Percentiles rank a stretch among this genome's conserved stretches.
phyloP scores from a whole-genome alignment of 1,140 invertebrate genomes.

The Tachypleus tridentatus region DNA sequence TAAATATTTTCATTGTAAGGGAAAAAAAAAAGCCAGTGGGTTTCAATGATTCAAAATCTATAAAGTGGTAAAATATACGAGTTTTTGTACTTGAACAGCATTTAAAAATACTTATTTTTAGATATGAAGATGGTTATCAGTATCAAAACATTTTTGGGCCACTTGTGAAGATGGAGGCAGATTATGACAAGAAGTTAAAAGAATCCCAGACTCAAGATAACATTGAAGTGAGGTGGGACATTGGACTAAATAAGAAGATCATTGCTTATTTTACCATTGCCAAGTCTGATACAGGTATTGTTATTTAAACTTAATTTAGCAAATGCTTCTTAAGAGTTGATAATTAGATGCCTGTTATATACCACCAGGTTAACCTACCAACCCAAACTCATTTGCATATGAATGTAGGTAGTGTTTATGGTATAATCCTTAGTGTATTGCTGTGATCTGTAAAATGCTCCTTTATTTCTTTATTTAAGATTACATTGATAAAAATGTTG shows the following conservation, averaged over 20 bases:
- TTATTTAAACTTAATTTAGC: slow-evolving; percentile 2
- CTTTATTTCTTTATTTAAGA: too few species aligned
- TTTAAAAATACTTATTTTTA: slow-evolving; percentile 19
- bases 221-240: slow-evolving; percentile 96
- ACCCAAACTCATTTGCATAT: too few species aligned
- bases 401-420: too few species aligned
- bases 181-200: slow-evolving; percentile 96
- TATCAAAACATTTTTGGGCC: slow-evolving; percentile 98
- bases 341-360: neutral
- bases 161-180: slow-evolving; percentile 91
- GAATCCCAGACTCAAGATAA: slow-evolving; percentile 98
- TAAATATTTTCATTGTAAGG: neutral
- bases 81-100: neutral
- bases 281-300: slow-evolving; percentile 74
- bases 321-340: slow-evolving; percentile 4
- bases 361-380: too few species aligned
- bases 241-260: slow-evolving; percentile 94
- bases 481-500: too few species aligned
- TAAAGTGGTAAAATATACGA: neutral
- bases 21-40: neutral
- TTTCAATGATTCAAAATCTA: neutral
- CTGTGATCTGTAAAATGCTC: too few species aligned
- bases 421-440: too few species aligned
- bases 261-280: slow-evolving; percentile 96
- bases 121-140: slow-evolving; percentile 97